Conservation (phyloP, 2,113 vertebrate species). For the Laterallus jamaicensis region DNA sequence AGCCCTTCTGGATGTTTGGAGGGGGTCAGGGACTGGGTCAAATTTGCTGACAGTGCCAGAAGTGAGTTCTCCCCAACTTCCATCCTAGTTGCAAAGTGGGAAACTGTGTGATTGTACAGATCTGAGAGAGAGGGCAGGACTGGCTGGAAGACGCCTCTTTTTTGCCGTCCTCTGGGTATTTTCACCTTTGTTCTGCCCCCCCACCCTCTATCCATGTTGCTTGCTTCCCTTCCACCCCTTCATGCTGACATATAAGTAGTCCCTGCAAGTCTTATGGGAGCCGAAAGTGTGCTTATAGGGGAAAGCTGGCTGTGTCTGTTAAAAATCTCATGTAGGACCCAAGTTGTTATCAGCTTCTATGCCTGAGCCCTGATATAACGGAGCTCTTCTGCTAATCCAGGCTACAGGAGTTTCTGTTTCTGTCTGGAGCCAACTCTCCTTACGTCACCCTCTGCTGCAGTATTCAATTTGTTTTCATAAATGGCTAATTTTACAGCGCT, state of each 20-base stretch:
- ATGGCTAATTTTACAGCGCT: constrained; percentile 80
- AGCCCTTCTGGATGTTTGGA: background rate
- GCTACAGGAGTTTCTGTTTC: constrained; percentile 63
- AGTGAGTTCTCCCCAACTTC: background rate
- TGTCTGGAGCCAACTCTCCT: constrained; percentile 74
- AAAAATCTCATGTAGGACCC: constrained; percentile 48
- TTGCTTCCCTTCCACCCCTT: background rate
- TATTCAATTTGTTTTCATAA: constrained; percentile 76
- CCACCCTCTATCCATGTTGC: background rate
- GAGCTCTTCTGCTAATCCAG: constrained; percentile 71
- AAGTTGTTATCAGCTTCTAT: constrained; percentile 54
- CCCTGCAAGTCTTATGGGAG: fast-evolving
- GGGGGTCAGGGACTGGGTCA: background rate
- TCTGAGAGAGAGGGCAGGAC: background rate
- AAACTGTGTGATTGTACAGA: background rate
- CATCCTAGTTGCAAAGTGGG: background rate
- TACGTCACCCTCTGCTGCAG: constrained; percentile 78
- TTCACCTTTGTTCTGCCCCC: background rate
- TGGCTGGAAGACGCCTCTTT: background rate
- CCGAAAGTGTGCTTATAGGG: background rate
- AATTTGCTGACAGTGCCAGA: background rate
- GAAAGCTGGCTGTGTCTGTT: background rate
- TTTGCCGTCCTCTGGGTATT: background rate
- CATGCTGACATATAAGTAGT: background rate
- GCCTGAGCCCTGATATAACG: constrained; percentile 54